These are phyloP conservation scores for Phaedon cochleariae DNA, from an alignment of 2,888 invertebrate genomes.

Conservation along the genomic window DNA sequence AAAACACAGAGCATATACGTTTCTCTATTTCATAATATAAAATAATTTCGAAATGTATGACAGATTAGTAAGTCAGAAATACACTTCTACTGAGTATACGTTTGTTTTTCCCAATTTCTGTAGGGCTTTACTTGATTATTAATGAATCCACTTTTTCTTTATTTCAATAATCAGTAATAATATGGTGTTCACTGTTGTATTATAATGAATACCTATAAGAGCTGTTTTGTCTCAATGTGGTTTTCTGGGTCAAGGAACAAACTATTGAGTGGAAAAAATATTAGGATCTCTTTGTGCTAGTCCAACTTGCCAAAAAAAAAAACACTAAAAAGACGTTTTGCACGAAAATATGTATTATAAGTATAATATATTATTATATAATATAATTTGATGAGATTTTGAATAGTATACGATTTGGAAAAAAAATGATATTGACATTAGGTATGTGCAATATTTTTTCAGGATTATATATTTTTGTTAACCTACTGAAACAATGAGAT, in stretches of 20 bases:
- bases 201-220: too few relatives aligned
- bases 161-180: too few relatives aligned
- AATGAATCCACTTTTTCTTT: too few relatives aligned
- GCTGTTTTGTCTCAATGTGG: neutral
- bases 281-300: slow-evolving; percentile 23
- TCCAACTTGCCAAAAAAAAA: slow-evolving; percentile 26
- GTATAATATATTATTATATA: neutral
- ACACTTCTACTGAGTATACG: too few relatives aligned
- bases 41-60: too few relatives aligned
- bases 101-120: too few relatives aligned
- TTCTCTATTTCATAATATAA: too few relatives aligned
- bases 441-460: slow-evolving; percentile 13
- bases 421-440: slow-evolving; percentile 12
- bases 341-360: slow-evolving; percentile 13
- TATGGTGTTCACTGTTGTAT: too few relatives aligned
- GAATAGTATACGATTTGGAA: slow-evolving; percentile 28
- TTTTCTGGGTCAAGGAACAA: slow-evolving; percentile 12
- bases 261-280: slow-evolving; percentile 10
- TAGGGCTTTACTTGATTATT: too few relatives aligned
- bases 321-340: slow-evolving; percentile 15
- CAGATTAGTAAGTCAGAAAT: too few relatives aligned
- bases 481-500: neutral
- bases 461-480: neutral
- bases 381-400: slow-evolving; percentile 2
- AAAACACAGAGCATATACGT: too few relatives aligned